A percentile compares a stretch with the other conserved stretches of the same genome.
Conservation (phyloP, 2,113 vertebrate genomes). For the Phainopepla nitens region DNA sequence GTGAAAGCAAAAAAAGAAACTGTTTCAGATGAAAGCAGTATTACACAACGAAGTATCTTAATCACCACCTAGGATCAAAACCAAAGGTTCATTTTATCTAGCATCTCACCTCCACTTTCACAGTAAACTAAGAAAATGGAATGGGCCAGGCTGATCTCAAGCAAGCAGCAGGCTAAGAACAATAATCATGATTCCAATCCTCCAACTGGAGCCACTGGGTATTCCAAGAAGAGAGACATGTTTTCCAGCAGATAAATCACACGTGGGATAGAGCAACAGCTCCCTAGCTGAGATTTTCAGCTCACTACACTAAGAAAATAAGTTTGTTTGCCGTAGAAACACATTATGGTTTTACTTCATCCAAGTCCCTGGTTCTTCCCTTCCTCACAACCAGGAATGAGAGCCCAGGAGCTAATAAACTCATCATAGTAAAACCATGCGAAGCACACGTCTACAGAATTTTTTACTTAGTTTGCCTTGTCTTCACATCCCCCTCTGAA, state of each 20-base stretch:
- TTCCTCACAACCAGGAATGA: neutral
- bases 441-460: neutral
- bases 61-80: neutral
- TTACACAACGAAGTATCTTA: neutral
- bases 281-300: neutral
- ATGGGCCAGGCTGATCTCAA: neutral
- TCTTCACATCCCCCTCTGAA: neutral
- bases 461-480: neutral
- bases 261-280: neutral
- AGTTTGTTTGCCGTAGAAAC: neutral
- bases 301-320: neutral
- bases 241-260: neutral
- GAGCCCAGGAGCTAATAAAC: neutral
- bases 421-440: fast-evolving
- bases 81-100: neutral
- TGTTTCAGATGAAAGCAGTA: neutral
- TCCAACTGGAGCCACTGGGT: neutral
- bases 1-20: neutral
- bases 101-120: neutral
- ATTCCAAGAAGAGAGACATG: neutral
- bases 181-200: fast-evolving
- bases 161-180: neutral
- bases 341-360: neutral
- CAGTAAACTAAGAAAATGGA: neutral
- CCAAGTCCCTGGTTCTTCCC: neutral